phyloP scores from a whole-genome alignment of 53 echinoderm and acorn worm species.

The Hippasteria phrygiana region DNA sequence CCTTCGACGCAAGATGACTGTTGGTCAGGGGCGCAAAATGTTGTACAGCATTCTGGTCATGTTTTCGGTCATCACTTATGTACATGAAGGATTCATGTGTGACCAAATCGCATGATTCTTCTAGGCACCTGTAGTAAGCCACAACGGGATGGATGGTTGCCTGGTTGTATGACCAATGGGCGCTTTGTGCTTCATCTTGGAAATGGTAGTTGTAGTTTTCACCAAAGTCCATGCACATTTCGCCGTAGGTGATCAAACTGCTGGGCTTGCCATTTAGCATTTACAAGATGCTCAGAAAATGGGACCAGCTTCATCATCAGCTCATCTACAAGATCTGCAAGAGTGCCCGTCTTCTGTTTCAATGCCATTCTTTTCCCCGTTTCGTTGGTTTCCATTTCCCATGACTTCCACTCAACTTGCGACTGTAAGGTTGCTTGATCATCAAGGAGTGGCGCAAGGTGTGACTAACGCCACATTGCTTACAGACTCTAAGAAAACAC shows the following conservation, averaged over 20 bases:
- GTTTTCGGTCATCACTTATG: constrained; percentile 20
- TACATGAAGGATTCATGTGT: neutral
- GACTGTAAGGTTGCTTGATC: neutral
- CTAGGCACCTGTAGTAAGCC: neutral
- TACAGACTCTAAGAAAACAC: constrained; percentile 17
- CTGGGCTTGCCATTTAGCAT: constrained; percentile 26
- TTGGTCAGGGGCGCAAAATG: constrained; percentile 1
- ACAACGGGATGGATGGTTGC: constrained; percentile 16
- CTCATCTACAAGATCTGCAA: neutral
- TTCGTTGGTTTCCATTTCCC: neutral
- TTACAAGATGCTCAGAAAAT: constrained; percentile 27
- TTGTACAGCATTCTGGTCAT: constrained; percentile 34
- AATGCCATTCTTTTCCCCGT: neutral
- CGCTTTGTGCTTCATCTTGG: constrained; percentile 26
- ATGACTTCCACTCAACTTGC: constrained; percentile 41
- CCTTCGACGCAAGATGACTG: neutral
- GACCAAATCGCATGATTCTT: neutral
- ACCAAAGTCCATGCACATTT: neutral
- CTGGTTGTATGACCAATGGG: constrained; percentile 4
- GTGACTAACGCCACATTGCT: constrained; percentile 1
- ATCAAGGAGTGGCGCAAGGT: constrained; percentile 24
- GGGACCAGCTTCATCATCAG: neutral
- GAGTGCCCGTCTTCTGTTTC: neutral
- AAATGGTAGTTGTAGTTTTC: constrained; percentile 20
- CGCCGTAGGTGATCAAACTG: neutral